Percentiles rank a stretch among this genome's conserved stretches.
Conservation (phyloP, 2,797 vertebrate species). For the Dermochelys coriacea region DNA sequence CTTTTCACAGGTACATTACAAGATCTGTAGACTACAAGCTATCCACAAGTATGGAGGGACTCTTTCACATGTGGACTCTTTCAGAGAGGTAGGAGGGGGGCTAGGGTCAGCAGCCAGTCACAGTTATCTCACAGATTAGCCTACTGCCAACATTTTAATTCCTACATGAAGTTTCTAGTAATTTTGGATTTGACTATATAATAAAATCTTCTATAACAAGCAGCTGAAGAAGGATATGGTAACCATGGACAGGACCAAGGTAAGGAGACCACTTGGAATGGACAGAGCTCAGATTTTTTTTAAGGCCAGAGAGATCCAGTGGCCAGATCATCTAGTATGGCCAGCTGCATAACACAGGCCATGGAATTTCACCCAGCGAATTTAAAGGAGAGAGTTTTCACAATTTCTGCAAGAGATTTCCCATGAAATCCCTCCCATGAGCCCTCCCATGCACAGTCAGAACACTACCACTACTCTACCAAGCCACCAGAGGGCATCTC, state of each 20-base stretch:
- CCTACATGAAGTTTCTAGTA: constrained; percentile 30
- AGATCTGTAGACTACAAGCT: constrained; percentile 9
- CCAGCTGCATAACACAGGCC: not conserved
- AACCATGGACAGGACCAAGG: not conserved
- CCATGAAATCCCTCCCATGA: not conserved
- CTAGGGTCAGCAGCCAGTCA: constrained; percentile 36
- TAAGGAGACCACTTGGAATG: not conserved
- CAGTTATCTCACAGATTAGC: constrained; percentile 8
- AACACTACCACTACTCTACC: not conserved
- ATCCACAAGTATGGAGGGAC: constrained; percentile 5
- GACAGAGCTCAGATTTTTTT: not conserved
- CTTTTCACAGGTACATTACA: constrained; percentile 21
- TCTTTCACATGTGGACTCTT: constrained; percentile 34
- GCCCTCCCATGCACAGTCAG: not conserved
- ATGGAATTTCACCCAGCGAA: not conserved
- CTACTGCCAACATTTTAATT: constrained; percentile 54
- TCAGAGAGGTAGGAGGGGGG: not conserved
- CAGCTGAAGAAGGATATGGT: constrained; percentile 9
- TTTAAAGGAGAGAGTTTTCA: not conserved
- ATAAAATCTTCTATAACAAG: constrained; percentile 28
- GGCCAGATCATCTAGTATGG: not conserved
- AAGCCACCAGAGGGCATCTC: not conserved
- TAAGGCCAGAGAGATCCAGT: not conserved
- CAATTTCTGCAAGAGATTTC: not conserved
- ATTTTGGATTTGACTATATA: constrained; percentile 25